Percentiles rank a stretch among this genome's conserved stretches.
phyloP scores from a whole-genome alignment of 2,888 invertebrate genomes.

The Scotopteryx bipunctaria region DNA sequence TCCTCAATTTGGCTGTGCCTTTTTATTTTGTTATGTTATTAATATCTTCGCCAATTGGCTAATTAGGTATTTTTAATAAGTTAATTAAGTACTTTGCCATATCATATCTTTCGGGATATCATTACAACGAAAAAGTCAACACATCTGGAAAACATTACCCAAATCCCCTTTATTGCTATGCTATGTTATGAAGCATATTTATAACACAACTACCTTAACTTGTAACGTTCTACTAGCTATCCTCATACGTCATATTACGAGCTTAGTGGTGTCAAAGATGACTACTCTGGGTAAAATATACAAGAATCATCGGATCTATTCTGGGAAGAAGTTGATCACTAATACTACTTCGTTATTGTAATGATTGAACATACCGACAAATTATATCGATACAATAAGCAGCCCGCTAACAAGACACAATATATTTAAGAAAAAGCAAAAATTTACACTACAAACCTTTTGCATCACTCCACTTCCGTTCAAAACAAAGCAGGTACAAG shows the following conservation, averaged over 20 bases:
- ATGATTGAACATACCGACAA: too few species aligned
- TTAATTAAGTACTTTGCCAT: too few species aligned
- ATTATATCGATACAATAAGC: too few species aligned
- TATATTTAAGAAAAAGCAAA: background rate
- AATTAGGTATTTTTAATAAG: too few species aligned
- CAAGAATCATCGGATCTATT: too few species aligned
- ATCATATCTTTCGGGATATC: too few species aligned
- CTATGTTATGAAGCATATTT: background rate
- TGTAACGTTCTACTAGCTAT: background rate
- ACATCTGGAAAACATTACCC: background rate
- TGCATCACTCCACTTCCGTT: slow-evolving; percentile 26
- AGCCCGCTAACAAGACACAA: too few species aligned
- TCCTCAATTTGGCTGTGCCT: too few species aligned
- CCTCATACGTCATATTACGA: background rate
- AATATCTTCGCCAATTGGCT: too few species aligned
- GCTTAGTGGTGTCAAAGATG: background rate
- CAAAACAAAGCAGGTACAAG: slow-evolving; percentile 41
- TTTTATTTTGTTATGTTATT: too few species aligned
- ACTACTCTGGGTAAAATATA: background rate
- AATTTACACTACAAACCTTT: slow-evolving; percentile 9
- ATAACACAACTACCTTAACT: background rate
- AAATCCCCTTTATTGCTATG: background rate
- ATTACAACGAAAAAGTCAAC: background rate
- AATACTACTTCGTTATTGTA: too few species aligned
- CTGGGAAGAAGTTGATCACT: too few species aligned